A percentile compares a stretch with the other conserved stretches of the same genome.
phyloP scores from a whole-genome alignment of 2,888 invertebrate species.

The Acrobeloides nanus region DNA sequence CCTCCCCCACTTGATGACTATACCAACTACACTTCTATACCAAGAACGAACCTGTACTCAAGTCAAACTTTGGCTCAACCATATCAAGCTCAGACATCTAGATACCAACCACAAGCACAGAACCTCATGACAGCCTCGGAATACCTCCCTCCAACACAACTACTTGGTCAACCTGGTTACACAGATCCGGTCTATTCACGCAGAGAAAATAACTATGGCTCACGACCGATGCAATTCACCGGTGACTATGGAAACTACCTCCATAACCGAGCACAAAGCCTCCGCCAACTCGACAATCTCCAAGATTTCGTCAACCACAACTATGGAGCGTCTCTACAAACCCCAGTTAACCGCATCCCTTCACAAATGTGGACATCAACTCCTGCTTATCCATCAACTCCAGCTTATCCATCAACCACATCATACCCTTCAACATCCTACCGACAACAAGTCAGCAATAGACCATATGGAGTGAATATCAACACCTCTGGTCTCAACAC shows the following conservation, averaged over 20 bases:
- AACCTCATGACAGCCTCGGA: not conserved
- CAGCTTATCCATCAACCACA: too few species aligned
- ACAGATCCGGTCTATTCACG: constrained; percentile 39
- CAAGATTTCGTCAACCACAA: constrained; percentile 22
- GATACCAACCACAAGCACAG: constrained; percentile 2
- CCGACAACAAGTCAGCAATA: too few species aligned
- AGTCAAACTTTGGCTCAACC: constrained; percentile 6
- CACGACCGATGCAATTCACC: constrained; percentile 34
- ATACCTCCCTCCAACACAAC: constrained; percentile 2
- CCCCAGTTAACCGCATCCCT: not conserved
- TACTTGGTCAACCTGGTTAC: not conserved
- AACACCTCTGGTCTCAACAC: too few species aligned
- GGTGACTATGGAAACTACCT: constrained; percentile 46
- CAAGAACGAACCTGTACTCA: not conserved
- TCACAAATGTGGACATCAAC: not conserved
- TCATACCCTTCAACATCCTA: too few species aligned
- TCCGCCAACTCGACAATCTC: constrained; percentile 15
- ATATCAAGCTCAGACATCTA: not conserved
- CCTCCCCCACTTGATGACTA: too few species aligned
- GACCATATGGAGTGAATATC: too few species aligned
- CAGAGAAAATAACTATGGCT: constrained; percentile 48
- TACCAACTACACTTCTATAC: too few species aligned
- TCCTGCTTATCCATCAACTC: too few species aligned
- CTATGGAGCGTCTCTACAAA: not conserved
- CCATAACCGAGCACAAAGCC: constrained; percentile 20